phyloP scores from a whole-genome alignment of 2,113 vertebrate species.

The Aegithalos caudatus region DNA sequence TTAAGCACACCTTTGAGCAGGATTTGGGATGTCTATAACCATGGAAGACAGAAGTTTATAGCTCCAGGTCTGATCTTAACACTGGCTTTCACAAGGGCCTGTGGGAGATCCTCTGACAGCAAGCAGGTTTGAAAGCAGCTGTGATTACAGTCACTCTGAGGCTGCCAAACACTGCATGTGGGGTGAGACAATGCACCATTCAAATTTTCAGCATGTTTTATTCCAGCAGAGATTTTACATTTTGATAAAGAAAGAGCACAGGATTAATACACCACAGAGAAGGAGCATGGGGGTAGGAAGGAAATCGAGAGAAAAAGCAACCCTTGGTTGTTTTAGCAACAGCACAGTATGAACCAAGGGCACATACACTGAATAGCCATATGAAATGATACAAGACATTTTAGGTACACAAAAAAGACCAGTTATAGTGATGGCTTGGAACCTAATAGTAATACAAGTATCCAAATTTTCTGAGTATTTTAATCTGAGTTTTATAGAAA shows the following conservation, averaged over 20 bases:
- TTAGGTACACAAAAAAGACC: not conserved
- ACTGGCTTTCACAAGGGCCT: not conserved
- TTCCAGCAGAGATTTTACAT: not conserved
- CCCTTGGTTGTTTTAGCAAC: not conserved
- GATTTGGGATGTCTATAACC: slow-evolving; percentile 31
- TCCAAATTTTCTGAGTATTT: not conserved
- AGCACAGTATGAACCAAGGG: not conserved
- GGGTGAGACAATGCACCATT: not conserved
- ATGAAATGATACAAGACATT: not conserved
- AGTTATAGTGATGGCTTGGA: not conserved
- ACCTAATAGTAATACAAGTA: not conserved
- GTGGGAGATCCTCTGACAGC: not conserved
- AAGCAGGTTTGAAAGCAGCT: slow-evolving; percentile 14
- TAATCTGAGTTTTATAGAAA: not conserved
- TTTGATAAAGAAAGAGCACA: not conserved
- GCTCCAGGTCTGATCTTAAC: slow-evolving; percentile 11
- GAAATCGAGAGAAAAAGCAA: not conserved
- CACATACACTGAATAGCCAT: not conserved
- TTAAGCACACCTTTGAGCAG: not conserved
- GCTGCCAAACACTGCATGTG: not conserved
- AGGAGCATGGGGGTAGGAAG: not conserved
- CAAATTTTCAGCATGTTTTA: not conserved
- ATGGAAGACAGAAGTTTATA: slow-evolving; percentile 2
- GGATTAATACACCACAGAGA: not conserved
- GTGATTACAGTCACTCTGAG: not conserved